Evolutionary conservation across 2,797 vertebrate species (phyloP).

Genomic region (Trichosurus vulpecula): DNA sequence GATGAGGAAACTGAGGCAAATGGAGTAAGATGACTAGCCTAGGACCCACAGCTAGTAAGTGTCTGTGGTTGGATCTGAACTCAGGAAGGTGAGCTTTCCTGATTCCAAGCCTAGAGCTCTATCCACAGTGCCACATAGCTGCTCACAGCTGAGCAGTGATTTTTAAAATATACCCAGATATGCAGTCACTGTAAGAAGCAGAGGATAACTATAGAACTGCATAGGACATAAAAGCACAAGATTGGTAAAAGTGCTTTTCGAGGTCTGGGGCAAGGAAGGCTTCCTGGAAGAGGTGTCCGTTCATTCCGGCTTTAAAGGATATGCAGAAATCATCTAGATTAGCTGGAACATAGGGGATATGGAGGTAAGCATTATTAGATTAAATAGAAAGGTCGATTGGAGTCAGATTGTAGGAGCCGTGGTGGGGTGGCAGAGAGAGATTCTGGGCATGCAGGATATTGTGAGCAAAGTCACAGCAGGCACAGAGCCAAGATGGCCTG

Average conservation of each 20-base stretch:
- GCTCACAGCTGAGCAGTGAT: background rate
- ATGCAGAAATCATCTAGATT: constrained; percentile 15
- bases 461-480: background rate
- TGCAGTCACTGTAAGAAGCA: background rate
- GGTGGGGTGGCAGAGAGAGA: constrained; percentile 3
- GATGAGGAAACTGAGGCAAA: background rate
- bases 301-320: constrained; percentile 10
- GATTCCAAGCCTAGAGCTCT: background rate
- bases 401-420: background rate
- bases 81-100: background rate
- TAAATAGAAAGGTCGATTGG: too few relatives aligned
- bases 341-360: too few relatives aligned
- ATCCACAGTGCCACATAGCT: background rate
- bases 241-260: background rate
- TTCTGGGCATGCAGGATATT: background rate
- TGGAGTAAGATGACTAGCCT: background rate
- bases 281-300: background rate
- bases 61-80: background rate
- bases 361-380: too few relatives aligned
- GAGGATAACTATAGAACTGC: background rate
- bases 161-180: background rate
- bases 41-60: background rate
- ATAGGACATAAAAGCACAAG: background rate
- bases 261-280: background rate
- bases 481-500: background rate